A percentile compares a stretch with the other conserved stretches of the same genome.
Conservation (phyloP, 1,140 invertebrate species). For the Cyphomyrmex costatus region DNA sequence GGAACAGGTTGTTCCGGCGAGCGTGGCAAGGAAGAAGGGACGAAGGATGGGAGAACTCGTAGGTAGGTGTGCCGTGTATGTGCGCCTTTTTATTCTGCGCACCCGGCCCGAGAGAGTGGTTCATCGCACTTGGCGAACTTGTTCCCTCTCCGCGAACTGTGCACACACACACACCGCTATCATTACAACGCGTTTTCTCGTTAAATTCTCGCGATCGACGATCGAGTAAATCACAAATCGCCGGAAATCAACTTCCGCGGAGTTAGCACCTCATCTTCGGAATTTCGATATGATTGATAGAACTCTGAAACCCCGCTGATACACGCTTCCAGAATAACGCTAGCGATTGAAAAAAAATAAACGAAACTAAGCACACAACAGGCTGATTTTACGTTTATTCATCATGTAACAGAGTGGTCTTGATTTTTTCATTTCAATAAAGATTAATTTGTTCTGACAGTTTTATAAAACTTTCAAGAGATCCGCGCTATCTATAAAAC, state of each 20-base stretch:
- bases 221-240: slow-evolving; percentile 39
- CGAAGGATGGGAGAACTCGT: slow-evolving; percentile 28
- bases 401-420: background rate
- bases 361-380: background rate
- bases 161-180: slow-evolving; percentile 3
- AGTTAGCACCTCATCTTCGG: background rate
- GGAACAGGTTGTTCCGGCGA: slow-evolving; percentile 74
- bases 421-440: background rate
- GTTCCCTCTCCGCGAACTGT: slow-evolving; percentile 1
- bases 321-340: background rate
- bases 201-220: slow-evolving; percentile 39
- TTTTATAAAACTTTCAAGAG: background rate
- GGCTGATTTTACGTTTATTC: background rate
- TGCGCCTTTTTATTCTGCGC: slow-evolving; percentile 67
- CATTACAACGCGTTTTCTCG: slow-evolving; percentile 19
- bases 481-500: background rate
- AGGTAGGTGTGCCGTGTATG: slow-evolving; percentile 49
- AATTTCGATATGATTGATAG: slow-evolving; percentile 14
- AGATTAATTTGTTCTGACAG: background rate
- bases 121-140: slow-evolving; percentile 71
- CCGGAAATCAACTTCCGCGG: slow-evolving; percentile 38
- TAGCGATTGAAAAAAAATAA: no score
- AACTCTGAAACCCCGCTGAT: background rate
- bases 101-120: slow-evolving; percentile 53
- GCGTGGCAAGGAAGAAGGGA: slow-evolving; percentile 60